Conservation (phyloP, 2,113 vertebrate genomes). For the Paradoxurus hermaphroditus region DNA sequence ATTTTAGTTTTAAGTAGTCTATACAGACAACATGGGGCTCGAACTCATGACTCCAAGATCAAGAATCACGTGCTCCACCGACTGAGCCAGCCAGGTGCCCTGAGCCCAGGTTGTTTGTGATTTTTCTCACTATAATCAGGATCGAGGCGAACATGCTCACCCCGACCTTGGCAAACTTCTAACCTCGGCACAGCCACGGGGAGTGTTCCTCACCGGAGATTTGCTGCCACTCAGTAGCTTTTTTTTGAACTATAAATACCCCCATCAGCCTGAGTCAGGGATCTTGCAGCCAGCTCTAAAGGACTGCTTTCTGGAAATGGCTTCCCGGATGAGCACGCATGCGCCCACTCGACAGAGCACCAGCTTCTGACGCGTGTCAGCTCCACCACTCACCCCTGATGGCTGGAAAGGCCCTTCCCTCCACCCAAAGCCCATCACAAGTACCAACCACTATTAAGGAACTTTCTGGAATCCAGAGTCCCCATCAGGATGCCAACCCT, state of each 20-base stretch:
- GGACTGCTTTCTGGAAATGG: neutral
- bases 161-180: neutral
- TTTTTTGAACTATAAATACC: slow-evolving; percentile 33
- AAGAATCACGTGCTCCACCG: neutral
- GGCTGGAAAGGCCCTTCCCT: neutral
- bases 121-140: neutral
- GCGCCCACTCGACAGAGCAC: neutral
- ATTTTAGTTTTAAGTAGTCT: neutral
- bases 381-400: neutral
- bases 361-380: neutral
- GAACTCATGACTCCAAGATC: neutral
- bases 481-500: neutral
- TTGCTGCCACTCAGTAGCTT: neutral
- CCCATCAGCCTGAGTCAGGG: neutral
- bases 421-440: neutral
- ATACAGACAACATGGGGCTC: neutral
- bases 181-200: neutral
- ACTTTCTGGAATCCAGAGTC: neutral
- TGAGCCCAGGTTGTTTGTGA: neutral
- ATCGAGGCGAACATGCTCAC: neutral
- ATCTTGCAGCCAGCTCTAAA: neutral
- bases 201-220: neutral
- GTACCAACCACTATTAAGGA: neutral
- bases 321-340: too few relatives aligned
- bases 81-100: neutral